Percentiles rank a stretch among this genome's conserved stretches.
These are phyloP conservation scores for Brachionus angularis DNA, from an alignment of 1,140 invertebrate species.

Conservation along the genomic window DNA sequence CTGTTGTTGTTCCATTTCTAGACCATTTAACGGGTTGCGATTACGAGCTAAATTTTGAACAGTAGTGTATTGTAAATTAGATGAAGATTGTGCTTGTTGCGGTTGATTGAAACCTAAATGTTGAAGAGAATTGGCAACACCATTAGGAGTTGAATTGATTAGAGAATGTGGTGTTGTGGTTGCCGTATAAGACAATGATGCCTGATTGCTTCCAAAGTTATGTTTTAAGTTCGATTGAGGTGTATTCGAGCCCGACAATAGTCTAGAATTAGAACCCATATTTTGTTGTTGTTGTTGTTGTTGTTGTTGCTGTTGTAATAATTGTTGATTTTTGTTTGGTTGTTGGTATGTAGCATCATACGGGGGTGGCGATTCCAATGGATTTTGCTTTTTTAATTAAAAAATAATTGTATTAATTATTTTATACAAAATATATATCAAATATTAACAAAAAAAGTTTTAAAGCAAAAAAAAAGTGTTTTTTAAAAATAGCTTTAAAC, in stretches of 20 bases:
- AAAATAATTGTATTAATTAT: too few species aligned
- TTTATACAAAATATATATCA: too few species aligned
- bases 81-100: not conserved
- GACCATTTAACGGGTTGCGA: slow-evolving; percentile 34
- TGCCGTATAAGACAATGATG: slow-evolving; percentile 31
- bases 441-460: too few species aligned
- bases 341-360: slow-evolving; percentile 35
- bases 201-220: not conserved
- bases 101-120: not conserved
- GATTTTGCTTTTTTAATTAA: slow-evolving; percentile 44
- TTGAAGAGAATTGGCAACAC: not conserved
- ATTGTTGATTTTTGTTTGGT: slow-evolving; percentile 39
- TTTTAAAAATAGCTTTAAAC: too few species aligned
- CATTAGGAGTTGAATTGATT: slow-evolving; percentile 14
- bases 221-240: slow-evolving; percentile 3
- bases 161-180: not conserved
- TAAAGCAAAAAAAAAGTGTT: too few species aligned
- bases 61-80: slow-evolving; percentile 33
- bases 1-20: slow-evolving; percentile 20
- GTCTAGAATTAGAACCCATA: slow-evolving; percentile 12
- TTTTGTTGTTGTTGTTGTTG: slow-evolving; percentile 23
- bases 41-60: slow-evolving; percentile 41
- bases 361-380: slow-evolving; percentile 43
- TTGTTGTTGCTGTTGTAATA: not conserved
- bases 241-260: slow-evolving; percentile 2